Evolutionary conservation across 2,113 vertebrate genomes (phyloP).

Genomic region (Rhinogobius similis): DNA sequence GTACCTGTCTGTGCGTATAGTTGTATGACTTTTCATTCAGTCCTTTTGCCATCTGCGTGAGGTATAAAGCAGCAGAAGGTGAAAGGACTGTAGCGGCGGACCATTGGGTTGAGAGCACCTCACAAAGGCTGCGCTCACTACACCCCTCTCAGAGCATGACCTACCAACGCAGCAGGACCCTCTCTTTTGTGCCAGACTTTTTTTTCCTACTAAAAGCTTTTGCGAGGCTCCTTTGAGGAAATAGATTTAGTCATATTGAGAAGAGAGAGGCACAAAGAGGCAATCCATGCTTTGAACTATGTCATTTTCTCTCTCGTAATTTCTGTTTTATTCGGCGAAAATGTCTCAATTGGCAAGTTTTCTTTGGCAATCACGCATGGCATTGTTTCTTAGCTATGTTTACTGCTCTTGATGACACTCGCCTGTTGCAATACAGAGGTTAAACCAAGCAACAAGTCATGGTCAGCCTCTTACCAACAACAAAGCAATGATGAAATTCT

Average conservation of each 20-base stretch:
- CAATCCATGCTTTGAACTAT: conserved; percentile 60
- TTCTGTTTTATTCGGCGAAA: conserved; percentile 28
- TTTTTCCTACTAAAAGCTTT: conserved; percentile 71
- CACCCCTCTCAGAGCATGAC: conserved; percentile 66
- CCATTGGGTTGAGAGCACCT: conserved; percentile 47
- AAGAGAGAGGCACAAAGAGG: conserved; percentile 60
- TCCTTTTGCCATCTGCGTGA: neutral
- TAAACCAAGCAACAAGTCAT: conserved; percentile 27
- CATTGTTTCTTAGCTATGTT: neutral
- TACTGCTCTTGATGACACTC: conserved; percentile 4
- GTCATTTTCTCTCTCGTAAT: conserved; percentile 29
- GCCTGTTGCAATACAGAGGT: conserved; percentile 25
- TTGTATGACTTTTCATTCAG: neutral
- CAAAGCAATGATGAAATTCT: conserved; percentile 2
- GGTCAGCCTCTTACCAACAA: conserved; percentile 7
- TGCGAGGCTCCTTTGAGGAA: conserved; percentile 64
- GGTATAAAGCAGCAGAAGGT: conserved; percentile 30
- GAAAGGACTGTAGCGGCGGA: conserved; percentile 50
- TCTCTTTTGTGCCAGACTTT: conserved; percentile 64
- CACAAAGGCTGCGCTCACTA: conserved; percentile 63
- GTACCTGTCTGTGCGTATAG: neutral
- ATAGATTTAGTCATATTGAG: conserved; percentile 71
- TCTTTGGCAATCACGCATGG: neutral
- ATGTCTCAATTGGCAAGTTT: neutral
- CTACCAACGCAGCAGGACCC: conserved; percentile 63